Evolutionary conservation across 1,140 invertebrate species (phyloP).

Genomic region (Diachasma alloeum): DNA sequence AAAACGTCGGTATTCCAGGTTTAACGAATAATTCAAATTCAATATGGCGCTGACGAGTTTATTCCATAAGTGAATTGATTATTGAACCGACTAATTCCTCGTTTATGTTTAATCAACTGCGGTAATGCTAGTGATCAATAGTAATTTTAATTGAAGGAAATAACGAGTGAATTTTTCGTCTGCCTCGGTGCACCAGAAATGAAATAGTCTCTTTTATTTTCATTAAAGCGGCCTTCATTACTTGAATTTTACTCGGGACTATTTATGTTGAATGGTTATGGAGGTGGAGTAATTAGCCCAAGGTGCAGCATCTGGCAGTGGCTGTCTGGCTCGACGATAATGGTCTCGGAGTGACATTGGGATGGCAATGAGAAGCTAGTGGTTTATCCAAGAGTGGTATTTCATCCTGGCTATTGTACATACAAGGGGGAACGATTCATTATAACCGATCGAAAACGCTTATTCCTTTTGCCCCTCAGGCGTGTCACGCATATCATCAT

Average conservation of each 20-base stretch:
- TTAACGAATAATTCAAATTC: not conserved
- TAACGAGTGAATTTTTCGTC: too few species aligned
- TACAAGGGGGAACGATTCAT: not conserved
- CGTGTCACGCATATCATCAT: slow-evolving; percentile 2
- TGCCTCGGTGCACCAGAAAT: too few species aligned
- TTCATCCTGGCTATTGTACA: not conserved
- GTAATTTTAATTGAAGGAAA: not conserved
- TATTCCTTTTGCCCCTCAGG: not conserved
- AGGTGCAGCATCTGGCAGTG: not conserved
- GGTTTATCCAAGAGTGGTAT: not conserved
- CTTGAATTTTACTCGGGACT: too few species aligned
- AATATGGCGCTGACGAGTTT: not conserved
- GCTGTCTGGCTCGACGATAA: not conserved
- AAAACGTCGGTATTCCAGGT: not conserved
- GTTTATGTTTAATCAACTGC: not conserved
- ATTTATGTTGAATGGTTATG: too few species aligned
- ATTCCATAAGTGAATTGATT: not conserved
- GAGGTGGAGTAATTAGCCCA: not conserved
- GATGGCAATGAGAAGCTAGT: not conserved
- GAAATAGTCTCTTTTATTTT: too few species aligned
- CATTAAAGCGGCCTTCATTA: too few species aligned
- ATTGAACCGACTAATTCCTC: not conserved
- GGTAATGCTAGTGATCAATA: not conserved
- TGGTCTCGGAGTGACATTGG: not conserved
- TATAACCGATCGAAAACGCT: slow-evolving; percentile 1